Base-by-base conservation (phyloP, 2,888 invertebrate genomes). In the Synanthedon myopaeformis region DNA sequence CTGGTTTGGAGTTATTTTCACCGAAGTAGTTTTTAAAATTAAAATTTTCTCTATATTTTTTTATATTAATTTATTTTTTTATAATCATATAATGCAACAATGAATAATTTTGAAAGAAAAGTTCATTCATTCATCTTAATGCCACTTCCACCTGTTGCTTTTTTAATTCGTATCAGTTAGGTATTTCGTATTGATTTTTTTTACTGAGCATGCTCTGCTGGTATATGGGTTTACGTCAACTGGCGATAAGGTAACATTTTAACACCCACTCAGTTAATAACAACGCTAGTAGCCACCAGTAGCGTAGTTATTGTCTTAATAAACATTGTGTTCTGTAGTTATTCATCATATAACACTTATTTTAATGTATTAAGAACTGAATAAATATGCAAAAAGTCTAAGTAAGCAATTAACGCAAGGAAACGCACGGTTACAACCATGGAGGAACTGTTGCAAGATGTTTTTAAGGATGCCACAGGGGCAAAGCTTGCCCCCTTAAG, bases 371-470 rank as follows among this genome's bases (percentile, higher is more conserved):
- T 28, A 35, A 35, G 10, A 35, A 35, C 35, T 10, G 35, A 35
- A 10, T 35, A 10, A 35, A 10, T 35, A 35, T 35, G 35, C 35
- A 35, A 35, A 35, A 35, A 35, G 10, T 23, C 6, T 35, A 35
- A 35, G 35, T 35, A 35, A 35, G 10, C 35, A 35, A 35, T 35
- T 35, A 35, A 3, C 10, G 35, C 10, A 35, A 35, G 35, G 35
- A 35, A 35, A 35, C 35, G 10, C 35, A 35, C 10, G 2, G 35
- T 35, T 35, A 5, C 65, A 67, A 68, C 65, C 57, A 96, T 97
- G 96, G 96, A 97, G 89, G 95, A 96, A 80, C 89, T 96, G 66
- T 89, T 97, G 61, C 90, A 92, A 76, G 93, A 94, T 79, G 91
- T 97, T 69, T 91, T 93, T 64, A 95, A 93, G 81, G 96, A 97